Conservation (phyloP, 2,797 vertebrate genomes). For the Myioborus melanocephalus region DNA sequence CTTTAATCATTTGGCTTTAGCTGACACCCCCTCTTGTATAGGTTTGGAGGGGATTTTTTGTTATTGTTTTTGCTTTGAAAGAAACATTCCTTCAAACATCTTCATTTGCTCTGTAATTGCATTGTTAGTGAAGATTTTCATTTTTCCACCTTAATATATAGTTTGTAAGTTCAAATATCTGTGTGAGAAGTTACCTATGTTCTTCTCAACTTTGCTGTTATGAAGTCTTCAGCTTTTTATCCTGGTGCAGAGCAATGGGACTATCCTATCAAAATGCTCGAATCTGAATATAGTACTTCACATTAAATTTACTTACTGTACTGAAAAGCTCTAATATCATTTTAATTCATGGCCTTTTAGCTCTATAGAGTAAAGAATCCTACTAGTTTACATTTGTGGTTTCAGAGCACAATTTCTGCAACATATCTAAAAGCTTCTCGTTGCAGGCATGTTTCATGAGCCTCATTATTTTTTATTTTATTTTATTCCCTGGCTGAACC, state of each 20-base stretch:
- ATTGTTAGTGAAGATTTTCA: not conserved
- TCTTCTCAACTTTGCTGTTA: not conserved
- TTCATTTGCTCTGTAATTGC: conserved; percentile 2
- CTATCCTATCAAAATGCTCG: not conserved
- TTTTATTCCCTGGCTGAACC: not conserved
- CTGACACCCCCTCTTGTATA: not conserved
- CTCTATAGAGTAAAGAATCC: not conserved
- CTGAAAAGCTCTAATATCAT: not conserved
- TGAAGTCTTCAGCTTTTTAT: not conserved
- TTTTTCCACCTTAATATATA: not conserved
- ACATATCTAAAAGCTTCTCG: not conserved
- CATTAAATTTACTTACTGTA: not conserved
- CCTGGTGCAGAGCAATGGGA: not conserved
- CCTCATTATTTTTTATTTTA: not conserved
- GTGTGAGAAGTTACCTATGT: not conserved
- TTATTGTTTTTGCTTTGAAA: not conserved
- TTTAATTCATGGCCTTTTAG: not conserved
- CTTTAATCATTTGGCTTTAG: not conserved
- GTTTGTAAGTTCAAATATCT: not conserved
- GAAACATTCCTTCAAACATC: not conserved
- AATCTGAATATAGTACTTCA: not conserved
- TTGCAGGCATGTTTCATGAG: not conserved
- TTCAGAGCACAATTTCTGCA: not conserved
- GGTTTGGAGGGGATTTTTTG: not conserved
- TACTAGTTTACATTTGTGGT: not conserved